A percentile compares a stretch with the other conserved stretches of the same genome.
These are phyloP conservation scores for Bujurquina vittata DNA, from an alignment of 2,113 vertebrate species.

Conservation along the genomic window DNA sequence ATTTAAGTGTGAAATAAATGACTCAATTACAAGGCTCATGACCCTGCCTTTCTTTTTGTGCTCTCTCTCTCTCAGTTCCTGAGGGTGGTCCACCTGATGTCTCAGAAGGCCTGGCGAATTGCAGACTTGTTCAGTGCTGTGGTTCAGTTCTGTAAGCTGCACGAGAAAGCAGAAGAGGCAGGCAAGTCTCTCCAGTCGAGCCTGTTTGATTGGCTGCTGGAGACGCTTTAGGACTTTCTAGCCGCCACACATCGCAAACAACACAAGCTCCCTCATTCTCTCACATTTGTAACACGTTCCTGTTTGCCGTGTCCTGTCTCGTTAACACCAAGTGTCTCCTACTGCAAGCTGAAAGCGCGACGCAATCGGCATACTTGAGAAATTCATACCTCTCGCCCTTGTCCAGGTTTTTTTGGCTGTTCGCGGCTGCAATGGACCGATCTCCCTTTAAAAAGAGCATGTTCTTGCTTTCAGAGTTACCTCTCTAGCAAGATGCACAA, in stretches of 20 bases:
- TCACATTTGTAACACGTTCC: conserved; percentile 9
- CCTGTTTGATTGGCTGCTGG: conserved; percentile 96
- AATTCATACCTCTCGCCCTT: conserved; percentile 4
- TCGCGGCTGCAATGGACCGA: conserved; percentile 21
- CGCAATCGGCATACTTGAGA: conserved; percentile 20
- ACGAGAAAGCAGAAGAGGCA: conserved; percentile 74
- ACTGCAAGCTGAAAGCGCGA: conserved; percentile 36
- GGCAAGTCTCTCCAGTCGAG: conserved; percentile 74
- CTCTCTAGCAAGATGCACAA: conserved; percentile 21
- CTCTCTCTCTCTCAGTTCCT: conserved; percentile 83
- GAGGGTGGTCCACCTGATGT: conserved; percentile 89
- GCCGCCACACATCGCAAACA: conserved; percentile 1
- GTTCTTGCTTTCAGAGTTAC: conserved; percentile 52
- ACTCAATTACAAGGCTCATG: background rate
- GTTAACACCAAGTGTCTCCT: conserved; percentile 29
- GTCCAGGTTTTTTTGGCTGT: conserved; percentile 5
- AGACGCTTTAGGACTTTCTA: conserved; percentile 78
- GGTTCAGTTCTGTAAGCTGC: conserved; percentile 89
- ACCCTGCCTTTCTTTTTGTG: background rate
- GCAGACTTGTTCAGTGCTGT: conserved; percentile 91
- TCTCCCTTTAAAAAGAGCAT: conserved; percentile 75
- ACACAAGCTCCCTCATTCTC: conserved; percentile 7
- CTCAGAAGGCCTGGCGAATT: conserved; percentile 91
- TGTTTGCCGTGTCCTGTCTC: conserved; percentile 6
- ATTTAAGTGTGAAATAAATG: background rate